Evolutionary conservation across 2,113 vertebrate genomes (phyloP).

Genomic region (Pimephales promelas): DNA sequence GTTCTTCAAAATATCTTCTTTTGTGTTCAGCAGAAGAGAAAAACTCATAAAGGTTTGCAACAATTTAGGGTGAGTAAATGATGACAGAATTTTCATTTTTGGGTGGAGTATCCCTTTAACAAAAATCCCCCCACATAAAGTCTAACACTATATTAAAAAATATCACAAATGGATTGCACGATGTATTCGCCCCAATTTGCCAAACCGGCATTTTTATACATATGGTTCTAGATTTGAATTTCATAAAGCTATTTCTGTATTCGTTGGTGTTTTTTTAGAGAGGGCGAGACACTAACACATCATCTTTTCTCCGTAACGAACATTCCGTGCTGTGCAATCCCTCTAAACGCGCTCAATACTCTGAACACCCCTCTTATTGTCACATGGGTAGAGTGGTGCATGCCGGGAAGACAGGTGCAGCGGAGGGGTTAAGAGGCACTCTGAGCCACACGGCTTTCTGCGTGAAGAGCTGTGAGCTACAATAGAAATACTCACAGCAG

Average conservation of each 20-base stretch:
- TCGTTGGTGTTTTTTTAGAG: not conserved
- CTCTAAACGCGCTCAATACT: not conserved
- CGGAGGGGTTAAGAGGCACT: slow-evolving; percentile 60
- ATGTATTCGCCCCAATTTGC: not conserved
- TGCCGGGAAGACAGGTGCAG: slow-evolving; percentile 41
- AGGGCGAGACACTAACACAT: not conserved
- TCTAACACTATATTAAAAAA: too few relatives aligned
- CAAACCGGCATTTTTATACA: not conserved
- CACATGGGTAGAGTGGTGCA: slow-evolving; percentile 26
- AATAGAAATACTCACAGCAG: slow-evolving; percentile 25
- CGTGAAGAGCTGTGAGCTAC: slow-evolving; percentile 24
- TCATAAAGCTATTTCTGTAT: not conserved
- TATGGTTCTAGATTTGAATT: not conserved
- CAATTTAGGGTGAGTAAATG: too few relatives aligned
- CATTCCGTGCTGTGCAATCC: not conserved
- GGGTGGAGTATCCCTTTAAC: too few relatives aligned
- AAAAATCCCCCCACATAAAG: too few relatives aligned
- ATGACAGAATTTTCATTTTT: too few relatives aligned
- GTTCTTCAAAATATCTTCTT: too few relatives aligned
- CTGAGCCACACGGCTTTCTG: slow-evolving; percentile 43
- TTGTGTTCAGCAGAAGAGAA: too few relatives aligned
- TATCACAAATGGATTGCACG: not conserved
- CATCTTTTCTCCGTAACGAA: not conserved
- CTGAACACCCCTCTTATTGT: not conserved
- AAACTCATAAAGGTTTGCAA: too few relatives aligned